Percentiles rank a stretch among this genome's conserved stretches.
Evolutionary conservation across 2,888 invertebrate genomes (phyloP).

Genomic region (Hermaeophaga mercurialis): DNA sequence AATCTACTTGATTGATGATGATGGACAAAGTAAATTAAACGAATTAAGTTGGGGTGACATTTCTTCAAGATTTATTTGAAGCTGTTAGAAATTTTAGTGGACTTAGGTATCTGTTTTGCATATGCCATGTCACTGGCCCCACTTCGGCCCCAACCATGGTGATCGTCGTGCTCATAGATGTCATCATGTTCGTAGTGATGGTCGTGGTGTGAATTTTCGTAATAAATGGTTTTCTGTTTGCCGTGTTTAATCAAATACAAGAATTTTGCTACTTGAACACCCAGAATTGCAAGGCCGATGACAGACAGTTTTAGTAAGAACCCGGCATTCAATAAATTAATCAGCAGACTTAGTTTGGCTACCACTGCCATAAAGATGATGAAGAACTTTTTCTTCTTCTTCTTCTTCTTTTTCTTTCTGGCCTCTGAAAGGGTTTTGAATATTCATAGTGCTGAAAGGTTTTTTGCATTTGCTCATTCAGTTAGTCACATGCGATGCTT

Average conservation of each 20-base stretch:
- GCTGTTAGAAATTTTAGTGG: neutral
- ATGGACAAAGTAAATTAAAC: no score
- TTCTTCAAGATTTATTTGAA: no score
- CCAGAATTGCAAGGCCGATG: constrained; percentile 70
- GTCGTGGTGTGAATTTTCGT: constrained; percentile 83
- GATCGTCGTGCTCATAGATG: constrained; percentile 57
- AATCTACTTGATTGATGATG: no score
- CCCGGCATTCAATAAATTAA: constrained; percentile 75
- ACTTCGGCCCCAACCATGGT: constrained; percentile 47
- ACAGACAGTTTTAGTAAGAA: constrained; percentile 78
- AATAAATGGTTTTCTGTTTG: constrained; percentile 75
- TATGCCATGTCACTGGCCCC: constrained; percentile 50
- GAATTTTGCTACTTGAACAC: constrained; percentile 72
- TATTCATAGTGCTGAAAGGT: neutral
- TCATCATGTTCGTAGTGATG: constrained; percentile 73
- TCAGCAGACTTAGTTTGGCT: constrained; percentile 71
- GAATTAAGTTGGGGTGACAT: no score
- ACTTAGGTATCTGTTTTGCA: constrained; percentile 45
- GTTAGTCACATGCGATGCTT: constrained; percentile 38
- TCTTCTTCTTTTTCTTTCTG: constrained; percentile 65
- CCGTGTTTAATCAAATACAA: constrained; percentile 76
- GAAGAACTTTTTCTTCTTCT: constrained; percentile 71
- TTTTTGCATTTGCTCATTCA: constrained; percentile 11
- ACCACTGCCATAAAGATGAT: constrained; percentile 71
- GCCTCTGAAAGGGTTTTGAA: constrained; percentile 42